Evolutionary conservation across 2,113 vertebrate species (phyloP), one percentile per base, ranked within the genome.

Genomic region (Ibidorhyncha struthersii): DNA sequence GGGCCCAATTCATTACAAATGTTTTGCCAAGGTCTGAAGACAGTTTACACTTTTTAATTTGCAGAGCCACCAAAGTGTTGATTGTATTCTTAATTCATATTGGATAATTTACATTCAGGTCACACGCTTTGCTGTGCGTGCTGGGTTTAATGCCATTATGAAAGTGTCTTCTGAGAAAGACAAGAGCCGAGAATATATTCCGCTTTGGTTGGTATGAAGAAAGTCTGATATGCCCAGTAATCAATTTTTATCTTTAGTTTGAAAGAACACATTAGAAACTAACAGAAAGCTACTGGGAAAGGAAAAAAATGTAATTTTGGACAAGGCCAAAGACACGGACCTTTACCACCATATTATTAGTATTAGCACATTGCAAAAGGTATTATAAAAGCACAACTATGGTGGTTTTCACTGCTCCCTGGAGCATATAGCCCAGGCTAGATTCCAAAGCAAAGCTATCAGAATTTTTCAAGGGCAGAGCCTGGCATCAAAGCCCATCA

Each of bases 11-110:
- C n/a, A 86, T 93, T 93, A 77, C 47, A 84, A 92, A 86, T 61
- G 36, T 74, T 95, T 92, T 86, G 49, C 63, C 67, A 87, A 84
- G 34, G 69, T 86, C 66, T 88, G 41, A 83, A 92, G 62, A 56
- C 7, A 38, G 50, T 83, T 92, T 63, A 61, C 27, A 86, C 23
- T 84, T 92, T 86, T 69, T 72, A 84, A 91, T 89, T 81, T 79
- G 59, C 76, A 70, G 65, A 86, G 52, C 10, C 17, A 2, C 53
- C 56, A 58, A 86, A 70, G 27, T 93, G 79, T 71, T 93, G 65
- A 86, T 61, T 89, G 34, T 88, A 72, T 74, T 96, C 73, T 93
- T 85, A 88, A 95, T 89, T 91, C 93, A 86, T 45, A 65, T 41
- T 29, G 36, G 32, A 69, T 53, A 86, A 91, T 77, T 89, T 59